phyloP scores from a whole-genome alignment of 2,888 invertebrate species.

The Chymomyza amoena region DNA sequence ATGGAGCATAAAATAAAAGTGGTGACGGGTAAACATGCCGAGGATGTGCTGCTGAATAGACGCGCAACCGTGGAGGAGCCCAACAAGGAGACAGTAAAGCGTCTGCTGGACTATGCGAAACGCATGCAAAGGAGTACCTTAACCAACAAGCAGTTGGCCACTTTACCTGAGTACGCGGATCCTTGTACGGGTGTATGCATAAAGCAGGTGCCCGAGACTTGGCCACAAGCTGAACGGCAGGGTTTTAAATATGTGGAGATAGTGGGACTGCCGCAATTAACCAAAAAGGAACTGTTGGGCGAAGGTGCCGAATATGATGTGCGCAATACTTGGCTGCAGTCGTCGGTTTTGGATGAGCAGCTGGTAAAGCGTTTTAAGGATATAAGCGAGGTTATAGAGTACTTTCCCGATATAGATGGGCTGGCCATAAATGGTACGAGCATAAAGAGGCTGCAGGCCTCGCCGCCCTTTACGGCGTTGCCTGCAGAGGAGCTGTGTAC shows the following conservation, averaged over 20 bases:
- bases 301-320: slow-evolving; percentile 18
- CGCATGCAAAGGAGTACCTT: slow-evolving; percentile 49
- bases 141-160: not conserved
- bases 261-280: slow-evolving; percentile 53
- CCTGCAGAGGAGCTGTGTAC: slow-evolving; percentile 27
- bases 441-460: slow-evolving; percentile 4
- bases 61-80: slow-evolving; percentile 62
- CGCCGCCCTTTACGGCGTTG: slow-evolving; percentile 27
- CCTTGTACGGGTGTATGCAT: slow-evolving; percentile 27
- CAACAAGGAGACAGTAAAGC: slow-evolving; percentile 62
- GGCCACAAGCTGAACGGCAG: slow-evolving; percentile 52
- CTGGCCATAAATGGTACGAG: slow-evolving; percentile 58
- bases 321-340: slow-evolving; percentile 57
- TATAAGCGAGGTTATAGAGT: slow-evolving; percentile 63
- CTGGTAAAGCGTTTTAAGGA: slow-evolving; percentile 49
- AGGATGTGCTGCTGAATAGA: slow-evolving; percentile 65
- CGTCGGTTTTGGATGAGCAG: slow-evolving; percentile 49
- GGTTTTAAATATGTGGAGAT: slow-evolving; percentile 57
- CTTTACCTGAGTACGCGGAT: slow-evolving; percentile 30
- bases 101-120: slow-evolving; percentile 65
- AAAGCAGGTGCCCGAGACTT: slow-evolving; percentile 49
- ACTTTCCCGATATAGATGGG: slow-evolving; percentile 63
- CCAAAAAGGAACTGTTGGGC: slow-evolving; percentile 63
- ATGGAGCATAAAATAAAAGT: slow-evolving; percentile 47
- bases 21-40: slow-evolving; percentile 47